Evolutionary conservation across 2,888 invertebrate species (phyloP).

Genomic region (Agrochola lota): DNA sequence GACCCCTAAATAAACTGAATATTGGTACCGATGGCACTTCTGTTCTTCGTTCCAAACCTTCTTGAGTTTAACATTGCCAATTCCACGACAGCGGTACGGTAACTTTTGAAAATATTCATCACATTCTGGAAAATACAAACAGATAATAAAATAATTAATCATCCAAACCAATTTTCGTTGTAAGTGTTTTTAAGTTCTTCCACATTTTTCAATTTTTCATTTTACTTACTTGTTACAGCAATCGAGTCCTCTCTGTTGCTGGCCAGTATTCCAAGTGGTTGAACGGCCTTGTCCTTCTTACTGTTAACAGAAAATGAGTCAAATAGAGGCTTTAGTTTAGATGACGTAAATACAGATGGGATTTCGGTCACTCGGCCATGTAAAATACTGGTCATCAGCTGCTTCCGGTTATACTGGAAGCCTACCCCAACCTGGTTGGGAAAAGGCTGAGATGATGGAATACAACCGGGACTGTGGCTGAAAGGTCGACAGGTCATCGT

Average conservation of each 20-base stretch:
- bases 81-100: conserved; percentile 42
- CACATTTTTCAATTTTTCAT: neutral
- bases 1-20: rapidly evolving
- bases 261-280: conserved; percentile 2
- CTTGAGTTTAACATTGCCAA: neutral
- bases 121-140: conserved; percentile 40
- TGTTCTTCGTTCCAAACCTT: conserved; percentile 21
- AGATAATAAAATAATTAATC: neutral
- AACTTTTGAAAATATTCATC: conserved; percentile 45
- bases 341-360: too few relatives aligned
- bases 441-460: neutral
- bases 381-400: neutral
- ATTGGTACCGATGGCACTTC: neutral
- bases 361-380: neutral
- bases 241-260: conserved; percentile 1
- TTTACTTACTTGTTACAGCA: conserved; percentile 20
- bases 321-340: neutral
- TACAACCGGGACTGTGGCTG: neutral
- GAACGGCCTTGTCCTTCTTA: neutral
- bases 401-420: neutral
- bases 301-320: neutral
- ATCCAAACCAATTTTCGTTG: neutral
- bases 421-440: neutral
- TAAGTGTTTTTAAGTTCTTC: neutral
- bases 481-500: neutral